Conservation (phyloP, 2,797 vertebrate species). For the Anableps anableps region DNA sequence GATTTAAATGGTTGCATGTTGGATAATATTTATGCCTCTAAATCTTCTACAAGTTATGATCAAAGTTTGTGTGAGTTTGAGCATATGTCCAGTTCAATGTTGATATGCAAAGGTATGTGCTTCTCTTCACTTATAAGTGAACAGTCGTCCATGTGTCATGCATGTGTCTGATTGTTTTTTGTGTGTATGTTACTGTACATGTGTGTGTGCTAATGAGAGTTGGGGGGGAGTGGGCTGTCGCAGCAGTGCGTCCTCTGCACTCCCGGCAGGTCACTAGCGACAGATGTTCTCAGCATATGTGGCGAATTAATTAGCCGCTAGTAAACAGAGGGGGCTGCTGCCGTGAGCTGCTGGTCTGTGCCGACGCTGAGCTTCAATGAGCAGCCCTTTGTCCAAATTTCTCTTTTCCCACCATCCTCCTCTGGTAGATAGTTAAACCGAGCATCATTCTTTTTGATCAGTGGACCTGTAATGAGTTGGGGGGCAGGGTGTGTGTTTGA, state of each 20-base stretch:
- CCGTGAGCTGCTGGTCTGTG: conserved; percentile 85
- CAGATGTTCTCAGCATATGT: conserved; percentile 99
- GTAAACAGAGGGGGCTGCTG: conserved; percentile 96
- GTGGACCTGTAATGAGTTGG: conserved; percentile 68
- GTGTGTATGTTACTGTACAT: conserved; percentile 41
- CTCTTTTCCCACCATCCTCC: conserved; percentile 75
- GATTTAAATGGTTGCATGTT: not conserved
- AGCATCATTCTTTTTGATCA: conserved; percentile 98
- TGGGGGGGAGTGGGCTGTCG: conserved; percentile 81
- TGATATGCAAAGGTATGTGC: conserved; percentile 45
- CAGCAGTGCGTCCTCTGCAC: conserved; percentile 95
- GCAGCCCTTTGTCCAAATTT: conserved; percentile 94
- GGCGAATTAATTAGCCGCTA: conserved; percentile 99
- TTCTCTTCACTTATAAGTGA: conserved; percentile 64
- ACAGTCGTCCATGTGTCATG: conserved; percentile 79
- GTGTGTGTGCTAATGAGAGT: conserved; percentile 72
- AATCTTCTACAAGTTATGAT: conserved; percentile 15
- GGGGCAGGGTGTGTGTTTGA: conserved; percentile 58
- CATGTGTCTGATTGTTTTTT: conserved; percentile 53
- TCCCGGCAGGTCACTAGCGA: conserved; percentile 95
- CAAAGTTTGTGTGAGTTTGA: conserved; percentile 36
- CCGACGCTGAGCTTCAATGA: conserved; percentile 64
- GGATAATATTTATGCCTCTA: not conserved
- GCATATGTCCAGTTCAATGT: conserved; percentile 19
- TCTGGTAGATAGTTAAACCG: conserved; percentile 84